Base-by-base conservation (phyloP, 1,140 invertebrate species). In the Panagrolaimus sp. region DNA sequence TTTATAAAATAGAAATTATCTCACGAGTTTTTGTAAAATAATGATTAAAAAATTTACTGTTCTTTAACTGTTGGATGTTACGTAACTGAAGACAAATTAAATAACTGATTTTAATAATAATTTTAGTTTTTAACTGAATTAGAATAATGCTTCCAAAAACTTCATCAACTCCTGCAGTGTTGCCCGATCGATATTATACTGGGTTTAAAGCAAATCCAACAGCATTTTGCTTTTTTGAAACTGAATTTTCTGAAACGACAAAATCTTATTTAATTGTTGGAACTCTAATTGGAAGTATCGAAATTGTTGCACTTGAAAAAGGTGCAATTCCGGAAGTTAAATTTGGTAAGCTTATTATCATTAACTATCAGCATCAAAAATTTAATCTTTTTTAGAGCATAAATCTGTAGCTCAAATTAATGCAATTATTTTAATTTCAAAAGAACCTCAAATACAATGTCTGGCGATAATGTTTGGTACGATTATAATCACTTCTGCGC, bases 191-290 rank as follows among this genome's bases (percentile, higher is more conserved):
- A 38, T 38, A 38, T 12, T 58, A 58, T 21, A 58, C 14, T 24
- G 52, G 52, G 10, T 58, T 58, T 21, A 58, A 58, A 58, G 17
- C 52, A 26, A 9, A 21, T 58, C 52, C 52, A n/a, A 58, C 28
- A 28, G n/a, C 52, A 58, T 21, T 58, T 21, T 21, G 21, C 12
- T 28, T 12, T 21, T 14, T 21, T 58, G 17, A 26, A 28, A 5
- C 52, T 8, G 52, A 21, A n/a, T 0, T 8, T 14, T 21, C 10
- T 58, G 52, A 58, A 4, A 17, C 10, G 3, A 12, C 52, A 17
- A 21, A 26, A n/a, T 21, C 28, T 58, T 21, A 28, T 8, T 21
- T 21, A n/a, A 17, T 58, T 58, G 52, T 58, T 21, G 52, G 52
- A 21, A 58, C 52, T n/a, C 5, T 58, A 28, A 28, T n/a, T 8